A percentile compares a stretch with the other conserved stretches of the same genome.
These are phyloP conservation scores for Archips xylosteana DNA, from an alignment of 2,888 invertebrate genomes.

Conservation along the genomic window DNA sequence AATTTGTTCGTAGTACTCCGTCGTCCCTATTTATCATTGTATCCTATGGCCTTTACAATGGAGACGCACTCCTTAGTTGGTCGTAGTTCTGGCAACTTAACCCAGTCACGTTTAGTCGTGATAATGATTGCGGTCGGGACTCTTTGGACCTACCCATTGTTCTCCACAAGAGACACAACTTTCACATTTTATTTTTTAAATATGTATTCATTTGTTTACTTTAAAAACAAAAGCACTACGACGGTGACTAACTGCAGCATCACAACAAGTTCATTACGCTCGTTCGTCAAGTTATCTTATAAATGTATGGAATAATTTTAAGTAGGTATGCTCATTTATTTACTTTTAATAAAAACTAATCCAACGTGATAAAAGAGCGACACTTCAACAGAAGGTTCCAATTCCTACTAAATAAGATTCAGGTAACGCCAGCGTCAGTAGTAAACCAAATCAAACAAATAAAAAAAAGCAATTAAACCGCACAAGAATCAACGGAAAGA, in stretches of 20 bases:
- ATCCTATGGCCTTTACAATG: constrained; percentile 40
- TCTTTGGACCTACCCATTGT: constrained; percentile 24
- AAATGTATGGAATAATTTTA: too few species aligned
- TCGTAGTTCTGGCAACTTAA: constrained; percentile 44
- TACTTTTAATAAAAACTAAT: too few species aligned
- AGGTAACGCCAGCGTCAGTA: not conserved
- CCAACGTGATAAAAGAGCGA: too few species aligned
- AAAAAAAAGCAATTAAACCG: too few species aligned
- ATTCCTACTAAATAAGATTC: too few species aligned
- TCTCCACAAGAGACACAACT: constrained; percentile 28
- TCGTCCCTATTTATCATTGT: constrained; percentile 13
- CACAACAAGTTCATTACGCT: too few species aligned
- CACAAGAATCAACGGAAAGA: not conserved
- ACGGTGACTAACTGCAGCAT: not conserved
- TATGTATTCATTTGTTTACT: not conserved
- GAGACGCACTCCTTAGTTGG: constrained; percentile 42
- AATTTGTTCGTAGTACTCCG: constrained; percentile 5
- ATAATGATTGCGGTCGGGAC: constrained; percentile 45
- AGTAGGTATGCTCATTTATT: too few species aligned
- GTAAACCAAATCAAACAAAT: not conserved
- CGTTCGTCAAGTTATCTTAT: too few species aligned
- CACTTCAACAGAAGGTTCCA: too few species aligned
- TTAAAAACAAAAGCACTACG: not conserved
- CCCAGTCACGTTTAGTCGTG: constrained; percentile 54
- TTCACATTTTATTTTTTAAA: constrained; percentile 30